Base-by-base conservation (phyloP, 2,888 invertebrate species). In the Neuroscelio doddi region DNA sequence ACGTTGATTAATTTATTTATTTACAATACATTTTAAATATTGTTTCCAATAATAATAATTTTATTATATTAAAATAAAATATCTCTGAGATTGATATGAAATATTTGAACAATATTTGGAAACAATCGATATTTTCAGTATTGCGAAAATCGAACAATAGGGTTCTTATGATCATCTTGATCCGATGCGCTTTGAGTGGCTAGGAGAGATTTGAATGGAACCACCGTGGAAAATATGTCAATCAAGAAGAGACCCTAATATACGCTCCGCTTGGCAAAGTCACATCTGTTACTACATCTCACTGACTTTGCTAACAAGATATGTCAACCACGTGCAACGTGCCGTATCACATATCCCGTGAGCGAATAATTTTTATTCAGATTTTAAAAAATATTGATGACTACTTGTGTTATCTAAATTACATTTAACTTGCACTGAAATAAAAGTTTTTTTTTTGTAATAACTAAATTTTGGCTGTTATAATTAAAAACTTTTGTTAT, bases 211-310 rank as follows among this genome's bases (percentile, higher is more conserved):
- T 58, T 59, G 68, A 70, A 66, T 69, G 61, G 64, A 73, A 64
- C 64, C 71, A 67, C 74, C 73, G 74, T 74, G 76, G 76, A 82
- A 82, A 82, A 82, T 81, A 80, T 80, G 82, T 82, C 82, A 81
- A 82, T 82, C 82, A 82, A 71, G 64, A 57, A 44, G 69, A 55
- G 69, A 75, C 75, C 74, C 76, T 53, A 65, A 57, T 67, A 69
- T 69, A 75, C 71, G 74, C 77, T 76, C 68, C 75, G 71, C 72
- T 76, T 77, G 73, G 71, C 75, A 71, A 61, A 69, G 71, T 68
- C 77, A 73, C 78, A 78, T 78, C 78, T 78, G 78, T 77, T 78
- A 69, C 77, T 64, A 65, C 71, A 68, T 56, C 64, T 42, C 61
- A 21, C 41, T 58, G 62, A 59, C 53, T 66, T 24, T 34, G 52